phyloP scores from a whole-genome alignment of 1,140 invertebrate genomes.

The Drusus annulatus region DNA sequence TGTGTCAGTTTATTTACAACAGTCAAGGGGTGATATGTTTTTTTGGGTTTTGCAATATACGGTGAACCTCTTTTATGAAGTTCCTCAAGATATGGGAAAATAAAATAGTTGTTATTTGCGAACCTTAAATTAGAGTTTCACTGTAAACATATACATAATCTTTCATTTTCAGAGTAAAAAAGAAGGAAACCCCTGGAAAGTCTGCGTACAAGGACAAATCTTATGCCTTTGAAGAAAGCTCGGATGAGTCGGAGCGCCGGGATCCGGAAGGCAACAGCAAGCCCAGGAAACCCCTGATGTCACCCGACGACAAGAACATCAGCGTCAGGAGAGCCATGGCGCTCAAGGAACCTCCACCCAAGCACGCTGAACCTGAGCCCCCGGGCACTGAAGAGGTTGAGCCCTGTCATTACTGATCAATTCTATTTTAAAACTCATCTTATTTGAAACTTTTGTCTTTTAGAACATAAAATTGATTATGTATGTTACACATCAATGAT shows the following conservation, averaged over 20 bases:
- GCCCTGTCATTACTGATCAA: neutral
- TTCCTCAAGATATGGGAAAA: too few species aligned
- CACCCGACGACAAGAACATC: constrained; percentile 69
- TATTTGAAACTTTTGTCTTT: too few species aligned
- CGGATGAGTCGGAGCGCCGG: constrained; percentile 68
- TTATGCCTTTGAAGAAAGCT: constrained; percentile 71
- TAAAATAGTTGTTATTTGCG: too few species aligned
- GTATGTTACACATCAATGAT: too few species aligned
- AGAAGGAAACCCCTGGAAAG: constrained; percentile 67
- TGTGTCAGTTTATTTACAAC: too few species aligned
- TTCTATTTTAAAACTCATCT: too few species aligned
- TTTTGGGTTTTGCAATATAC: too few species aligned
- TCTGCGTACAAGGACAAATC: constrained; percentile 65
- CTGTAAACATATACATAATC: neutral
- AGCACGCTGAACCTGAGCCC: constrained; percentile 65
- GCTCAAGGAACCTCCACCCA: constrained; percentile 71
- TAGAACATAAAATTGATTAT: too few species aligned
- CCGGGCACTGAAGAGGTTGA: constrained; percentile 65
- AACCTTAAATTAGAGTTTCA: too few species aligned
- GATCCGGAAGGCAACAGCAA: constrained; percentile 30
- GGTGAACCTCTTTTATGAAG: too few species aligned
- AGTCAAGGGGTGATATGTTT: too few species aligned
- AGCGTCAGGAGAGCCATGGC: constrained; percentile 74
- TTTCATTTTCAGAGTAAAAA: constrained; percentile 66
- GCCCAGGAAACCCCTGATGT: constrained; percentile 50